These are phyloP conservation scores for Orthonevra nobilis DNA, from an alignment of 2,888 invertebrate genomes.

Conservation along the genomic window DNA sequence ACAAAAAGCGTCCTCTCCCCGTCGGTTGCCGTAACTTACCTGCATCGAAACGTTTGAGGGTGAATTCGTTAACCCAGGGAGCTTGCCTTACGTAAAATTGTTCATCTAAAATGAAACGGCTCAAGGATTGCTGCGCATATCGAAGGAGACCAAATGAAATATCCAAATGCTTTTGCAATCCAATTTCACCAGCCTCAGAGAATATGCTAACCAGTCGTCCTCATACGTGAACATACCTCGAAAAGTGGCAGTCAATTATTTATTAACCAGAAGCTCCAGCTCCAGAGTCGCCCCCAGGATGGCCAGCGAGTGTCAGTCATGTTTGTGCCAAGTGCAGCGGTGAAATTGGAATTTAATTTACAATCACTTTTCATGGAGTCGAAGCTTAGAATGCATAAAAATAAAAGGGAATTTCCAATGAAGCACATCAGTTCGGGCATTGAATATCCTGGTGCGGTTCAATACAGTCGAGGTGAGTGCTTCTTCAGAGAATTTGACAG, in stretches of 20 bases:
- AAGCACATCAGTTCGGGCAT: no score
- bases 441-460: no score
- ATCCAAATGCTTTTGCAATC: slow-evolving; percentile 49
- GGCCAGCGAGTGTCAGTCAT: neutral
- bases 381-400: no score
- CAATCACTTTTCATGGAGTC: slow-evolving; percentile 49
- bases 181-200: slow-evolving; percentile 20
- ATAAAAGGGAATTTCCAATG: no score
- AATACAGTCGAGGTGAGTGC: no score
- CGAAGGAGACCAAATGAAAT: slow-evolving; percentile 51
- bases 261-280: slow-evolving; percentile 21
- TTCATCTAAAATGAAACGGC: slow-evolving; percentile 14
- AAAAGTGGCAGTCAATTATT: slow-evolving; percentile 41
- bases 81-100: slow-evolving; percentile 22
- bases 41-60: no score
- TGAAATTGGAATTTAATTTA: slow-evolving; percentile 61
- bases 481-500: no score
- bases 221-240: neutral
- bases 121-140: slow-evolving; percentile 1
- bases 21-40: no score
- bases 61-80: no score
- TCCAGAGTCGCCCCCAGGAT: neutral
- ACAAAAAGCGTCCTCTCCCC: no score
- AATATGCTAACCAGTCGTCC: no score
- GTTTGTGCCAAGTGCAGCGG: slow-evolving; percentile 29